Base-by-base conservation (phyloP, 1,140 invertebrate species). In the Ips nitidus region DNA sequence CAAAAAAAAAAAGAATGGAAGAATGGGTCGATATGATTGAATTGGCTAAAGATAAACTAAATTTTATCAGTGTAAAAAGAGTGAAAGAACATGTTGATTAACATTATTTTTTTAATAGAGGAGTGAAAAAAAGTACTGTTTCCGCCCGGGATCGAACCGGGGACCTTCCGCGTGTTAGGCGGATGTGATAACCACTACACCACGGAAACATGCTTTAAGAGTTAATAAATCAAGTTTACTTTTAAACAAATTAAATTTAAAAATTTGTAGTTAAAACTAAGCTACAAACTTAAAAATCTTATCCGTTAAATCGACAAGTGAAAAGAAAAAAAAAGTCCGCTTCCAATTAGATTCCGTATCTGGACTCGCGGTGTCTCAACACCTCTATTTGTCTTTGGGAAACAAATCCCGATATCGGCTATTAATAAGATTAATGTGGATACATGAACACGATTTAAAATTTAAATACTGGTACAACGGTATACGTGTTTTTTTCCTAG, bases 101-200 rank as follows among this genome's bases (percentile, higher is more conserved):
- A 22, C 22, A 22, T 22, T 0, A 22, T 22, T 22, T 22, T 22
- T 22, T 22, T 22, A 50, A 50, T 3, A 50, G 7, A 2, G 45
- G 36, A 36, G 37, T 62, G 47, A 47, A 70, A 71, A 71, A 71
- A 66, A 66, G 57, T 71, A 39, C 52, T 85, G 83, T 84, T 85
- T 84, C 83, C 82, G 83, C 83, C 83, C 84, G 84, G 83, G 83
- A 84, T 85, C 83, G 84, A 85, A 85, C 84, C 83, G 83, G 83
- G 83, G 84, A 82, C 84, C 84, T 85, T 85, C 83, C 82, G 84
- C 83, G 83, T 85, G 84, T 85, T 83, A 85, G 81, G 84, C 84
- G 82, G 83, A 85, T 84, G 84, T 85, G 83, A 85, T 85, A 85
- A 85, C 84, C 84, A 83, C 84, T 85, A 79, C 78, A 79, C 78